Percentiles rank a stretch among this genome's conserved stretches.
These are phyloP conservation scores for Girardinus metallicus DNA, from an alignment of 2,797 vertebrate species.

Conservation along the genomic window DNA sequence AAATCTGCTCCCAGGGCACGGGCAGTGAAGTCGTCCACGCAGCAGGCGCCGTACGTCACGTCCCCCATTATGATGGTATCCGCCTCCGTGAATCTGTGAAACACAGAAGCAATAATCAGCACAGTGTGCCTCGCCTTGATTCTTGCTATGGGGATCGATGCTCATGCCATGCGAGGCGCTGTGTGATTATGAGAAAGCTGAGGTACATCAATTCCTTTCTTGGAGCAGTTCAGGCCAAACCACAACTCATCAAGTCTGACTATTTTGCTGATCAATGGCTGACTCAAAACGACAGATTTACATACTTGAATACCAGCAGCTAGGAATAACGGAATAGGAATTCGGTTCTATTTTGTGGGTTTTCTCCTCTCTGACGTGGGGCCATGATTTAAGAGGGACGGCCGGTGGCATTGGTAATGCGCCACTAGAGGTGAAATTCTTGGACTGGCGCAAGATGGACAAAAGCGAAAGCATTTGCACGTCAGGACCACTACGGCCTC, in stretches of 20 bases:
- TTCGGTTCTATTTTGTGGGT: too few relatives aligned
- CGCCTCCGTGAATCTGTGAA: conserved; percentile 87
- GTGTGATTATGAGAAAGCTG: conserved; percentile 45
- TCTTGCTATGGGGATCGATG: conserved; percentile 49
- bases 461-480: too few relatives aligned
- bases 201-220: conserved; percentile 55
- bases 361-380: too few relatives aligned
- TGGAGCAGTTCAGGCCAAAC: conserved; percentile 19
- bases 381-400: too few relatives aligned
- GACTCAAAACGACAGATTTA: conserved; percentile 33
- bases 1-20: conserved; percentile 94
- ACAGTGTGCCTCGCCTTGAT: conserved; percentile 27
- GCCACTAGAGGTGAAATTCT: too few relatives aligned
- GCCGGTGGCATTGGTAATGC: too few relatives aligned
- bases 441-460: too few relatives aligned
- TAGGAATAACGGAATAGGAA: too few relatives aligned
- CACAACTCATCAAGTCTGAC: conserved; percentile 32
- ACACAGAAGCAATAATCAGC: conserved; percentile 33
- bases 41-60: conserved; percentile 97
- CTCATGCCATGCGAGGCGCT: conserved; percentile 15
- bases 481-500: too few relatives aligned
- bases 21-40: conserved; percentile 96
- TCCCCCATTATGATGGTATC: conserved; percentile 96
- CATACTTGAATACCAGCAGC: too few relatives aligned
- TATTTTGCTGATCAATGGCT: conserved; percentile 36